A percentile compares a stretch with the other conserved stretches of the same genome.
Evolutionary conservation across 2,888 invertebrate genomes (phyloP).

Genomic region (Folsomia manolachei): DNA sequence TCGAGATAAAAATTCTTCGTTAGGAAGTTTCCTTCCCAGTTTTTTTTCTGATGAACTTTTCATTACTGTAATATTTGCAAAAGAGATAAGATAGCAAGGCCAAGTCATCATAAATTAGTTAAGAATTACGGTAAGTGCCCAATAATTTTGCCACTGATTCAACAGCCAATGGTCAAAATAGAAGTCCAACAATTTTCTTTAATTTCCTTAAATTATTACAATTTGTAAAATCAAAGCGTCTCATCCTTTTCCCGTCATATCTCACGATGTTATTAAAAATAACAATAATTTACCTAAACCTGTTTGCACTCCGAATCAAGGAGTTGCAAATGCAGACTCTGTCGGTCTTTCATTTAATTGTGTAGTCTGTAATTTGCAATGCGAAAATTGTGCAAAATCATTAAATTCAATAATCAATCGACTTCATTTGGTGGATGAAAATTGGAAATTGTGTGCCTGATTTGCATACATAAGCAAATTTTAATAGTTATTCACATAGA

Average conservation of each 20-base stretch:
- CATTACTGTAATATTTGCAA: no score
- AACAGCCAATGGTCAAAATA: conserved; percentile 2
- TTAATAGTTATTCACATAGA: no score
- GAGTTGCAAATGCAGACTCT: no score
- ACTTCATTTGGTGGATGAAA: no score
- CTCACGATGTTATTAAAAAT: not conserved
- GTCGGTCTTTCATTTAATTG: not conserved
- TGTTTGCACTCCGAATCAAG: not conserved
- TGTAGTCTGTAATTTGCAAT: not conserved
- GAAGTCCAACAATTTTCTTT: not conserved
- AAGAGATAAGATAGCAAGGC: no score
- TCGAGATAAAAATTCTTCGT: no score
- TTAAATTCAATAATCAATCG: conserved; percentile 4
- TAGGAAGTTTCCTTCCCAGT: no score
- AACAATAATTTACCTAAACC: not conserved
- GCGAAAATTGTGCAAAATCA: not conserved
- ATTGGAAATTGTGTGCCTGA: no score
- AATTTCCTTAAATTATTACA: not conserved
- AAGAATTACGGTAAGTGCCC: no score
- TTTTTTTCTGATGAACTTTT: no score
- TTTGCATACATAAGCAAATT: no score
- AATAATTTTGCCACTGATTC: not conserved
- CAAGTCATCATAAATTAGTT: no score
- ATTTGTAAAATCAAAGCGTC: not conserved
- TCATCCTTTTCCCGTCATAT: not conserved